phyloP scores from a whole-genome alignment of 37 sponge, comb jelly and placozoan genomes.

The Chondrosia reniformis region DNA sequence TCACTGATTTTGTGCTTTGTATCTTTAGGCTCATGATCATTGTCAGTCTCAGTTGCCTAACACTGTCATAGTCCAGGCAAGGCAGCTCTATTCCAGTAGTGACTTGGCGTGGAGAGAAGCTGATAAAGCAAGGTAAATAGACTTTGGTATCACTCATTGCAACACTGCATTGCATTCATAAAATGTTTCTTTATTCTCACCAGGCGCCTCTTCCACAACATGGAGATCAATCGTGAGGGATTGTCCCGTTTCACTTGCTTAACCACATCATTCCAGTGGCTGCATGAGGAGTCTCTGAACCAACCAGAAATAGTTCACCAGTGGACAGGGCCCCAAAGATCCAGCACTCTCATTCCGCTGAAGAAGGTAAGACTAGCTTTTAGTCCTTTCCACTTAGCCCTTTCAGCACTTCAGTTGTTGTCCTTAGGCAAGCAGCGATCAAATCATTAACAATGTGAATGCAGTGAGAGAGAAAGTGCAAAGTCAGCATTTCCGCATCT shows the following conservation, averaged over 20 bases:
- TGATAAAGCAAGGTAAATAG: constrained; percentile 62
- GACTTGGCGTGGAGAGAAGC: constrained; percentile 80
- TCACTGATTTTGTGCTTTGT: background rate
- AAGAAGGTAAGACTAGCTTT: constrained; percentile 47
- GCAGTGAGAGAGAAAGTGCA: constrained; percentile 64
- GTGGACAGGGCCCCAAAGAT: constrained; percentile 60
- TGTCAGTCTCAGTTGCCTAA: constrained; percentile 39
- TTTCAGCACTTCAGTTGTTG: background rate
- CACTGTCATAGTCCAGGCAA: constrained; percentile 55
- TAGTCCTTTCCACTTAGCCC: background rate
- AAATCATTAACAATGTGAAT: constrained; percentile 30
- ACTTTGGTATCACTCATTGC: background rate
- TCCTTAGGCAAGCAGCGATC: constrained; percentile 12
- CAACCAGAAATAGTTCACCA: constrained; percentile 47
- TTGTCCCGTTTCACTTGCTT: constrained; percentile 37
- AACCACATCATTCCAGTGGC: constrained; percentile 74
- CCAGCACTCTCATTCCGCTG: constrained; percentile 46
- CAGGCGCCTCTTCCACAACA: constrained; percentile 61
- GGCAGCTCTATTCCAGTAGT: constrained; percentile 69
- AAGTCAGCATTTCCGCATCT: constrained; percentile 76
- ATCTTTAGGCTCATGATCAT: constrained; percentile 55
- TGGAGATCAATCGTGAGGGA: constrained; percentile 63
- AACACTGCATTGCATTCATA: background rate
- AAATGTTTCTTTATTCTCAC: background rate
- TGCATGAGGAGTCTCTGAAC: constrained; percentile 62